Evolutionary conservation across 1,140 invertebrate genomes (phyloP).

Genomic region (Acromyrmex charruanus): DNA sequence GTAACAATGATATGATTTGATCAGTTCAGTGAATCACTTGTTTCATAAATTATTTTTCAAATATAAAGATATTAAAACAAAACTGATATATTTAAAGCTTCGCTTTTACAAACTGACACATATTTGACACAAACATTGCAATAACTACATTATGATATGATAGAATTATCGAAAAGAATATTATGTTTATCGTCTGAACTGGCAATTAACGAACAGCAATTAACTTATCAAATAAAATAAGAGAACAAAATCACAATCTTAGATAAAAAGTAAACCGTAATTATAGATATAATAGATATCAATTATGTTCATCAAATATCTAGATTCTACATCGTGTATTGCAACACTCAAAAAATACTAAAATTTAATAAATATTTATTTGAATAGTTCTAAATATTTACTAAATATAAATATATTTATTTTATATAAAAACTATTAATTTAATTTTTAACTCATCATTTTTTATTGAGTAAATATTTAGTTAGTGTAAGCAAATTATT

Average conservation of each 20-base stretch:
- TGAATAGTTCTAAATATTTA: too few species aligned
- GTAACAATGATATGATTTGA: not conserved
- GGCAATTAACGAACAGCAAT: too few species aligned
- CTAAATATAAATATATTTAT: too few species aligned
- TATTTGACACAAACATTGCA: not conserved
- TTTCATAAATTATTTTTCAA: not conserved
- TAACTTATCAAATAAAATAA: constrained; percentile 1
- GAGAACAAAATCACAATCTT: not conserved
- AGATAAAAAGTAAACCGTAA: not conserved
- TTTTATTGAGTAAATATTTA: too few species aligned
- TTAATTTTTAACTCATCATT: too few species aligned
- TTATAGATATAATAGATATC: too few species aligned
- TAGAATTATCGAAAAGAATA: not conserved
- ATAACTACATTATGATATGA: constrained; percentile 7
- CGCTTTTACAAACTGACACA: not conserved
- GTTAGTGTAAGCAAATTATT: too few species aligned
- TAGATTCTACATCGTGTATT: not conserved
- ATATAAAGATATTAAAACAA: not conserved
- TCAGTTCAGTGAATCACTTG: not conserved
- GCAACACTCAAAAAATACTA: too few species aligned
- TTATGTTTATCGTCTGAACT: not conserved
- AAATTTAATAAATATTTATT: too few species aligned
- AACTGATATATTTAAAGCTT: not conserved
- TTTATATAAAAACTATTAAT: too few species aligned
- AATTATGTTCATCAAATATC: not conserved